Evolutionary conservation across 2,888 invertebrate species (phyloP).

Genomic region (Oxyscelio sp.): DNA sequence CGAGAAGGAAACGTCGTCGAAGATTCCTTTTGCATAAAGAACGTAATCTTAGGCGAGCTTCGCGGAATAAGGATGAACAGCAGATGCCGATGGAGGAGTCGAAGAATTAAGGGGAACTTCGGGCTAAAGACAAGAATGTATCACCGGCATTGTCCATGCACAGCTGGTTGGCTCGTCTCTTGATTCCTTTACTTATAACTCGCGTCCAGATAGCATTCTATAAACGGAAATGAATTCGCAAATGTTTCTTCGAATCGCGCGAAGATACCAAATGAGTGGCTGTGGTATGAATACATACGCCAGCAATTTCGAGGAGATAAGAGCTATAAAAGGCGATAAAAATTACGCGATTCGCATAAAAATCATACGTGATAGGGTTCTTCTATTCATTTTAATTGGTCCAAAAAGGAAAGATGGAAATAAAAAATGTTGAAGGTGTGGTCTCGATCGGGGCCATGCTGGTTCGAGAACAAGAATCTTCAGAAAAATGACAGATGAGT

Average conservation of each 20-base stretch:
- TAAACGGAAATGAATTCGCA: conserved; percentile 66
- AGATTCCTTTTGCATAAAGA: conserved; percentile 71
- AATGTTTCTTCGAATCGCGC: conserved; percentile 22
- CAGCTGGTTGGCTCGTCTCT: conserved; percentile 62
- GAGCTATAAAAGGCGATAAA: too few species aligned
- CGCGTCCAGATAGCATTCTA: conserved; percentile 38
- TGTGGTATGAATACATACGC: background rate
- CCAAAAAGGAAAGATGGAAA: too few species aligned
- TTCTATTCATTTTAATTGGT: too few species aligned
- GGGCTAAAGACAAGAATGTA: conserved; percentile 72
- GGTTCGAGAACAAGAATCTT: too few species aligned
- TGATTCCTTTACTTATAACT: conserved; percentile 53
- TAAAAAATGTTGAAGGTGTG: too few species aligned
- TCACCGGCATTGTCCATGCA: conserved; percentile 70
- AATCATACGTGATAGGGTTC: too few species aligned
- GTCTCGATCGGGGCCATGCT: too few species aligned
- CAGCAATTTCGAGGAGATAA: background rate
- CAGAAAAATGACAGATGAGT: too few species aligned
- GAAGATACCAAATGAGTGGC: conserved; percentile 15
- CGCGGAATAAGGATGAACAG: conserved; percentile 72
- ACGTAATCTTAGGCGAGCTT: conserved; percentile 70
- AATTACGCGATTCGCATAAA: too few species aligned
- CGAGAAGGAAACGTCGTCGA: conserved; percentile 70
- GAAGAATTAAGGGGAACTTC: conserved; percentile 56
- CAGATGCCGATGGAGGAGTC: conserved; percentile 65